Evolutionary conservation across 2,888 invertebrate species (phyloP), one percentile per base, ranked within the genome.

Genomic region (Xestia sexstrigata): DNA sequence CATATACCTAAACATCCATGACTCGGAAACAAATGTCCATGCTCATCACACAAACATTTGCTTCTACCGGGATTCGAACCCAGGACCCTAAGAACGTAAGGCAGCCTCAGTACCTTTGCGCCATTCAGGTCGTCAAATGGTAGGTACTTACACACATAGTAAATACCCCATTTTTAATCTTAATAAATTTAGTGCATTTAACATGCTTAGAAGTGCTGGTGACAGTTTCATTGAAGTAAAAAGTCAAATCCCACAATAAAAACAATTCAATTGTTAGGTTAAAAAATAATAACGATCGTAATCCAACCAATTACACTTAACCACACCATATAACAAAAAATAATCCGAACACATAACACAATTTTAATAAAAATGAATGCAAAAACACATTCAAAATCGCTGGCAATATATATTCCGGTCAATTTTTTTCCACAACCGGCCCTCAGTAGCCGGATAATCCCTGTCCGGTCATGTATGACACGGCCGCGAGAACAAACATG

Each of bases 401-500:
- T 76, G 67, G 78, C 80, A 70, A 87, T 87, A 86, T 83, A 87
- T 89, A 84, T 83, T 75, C 80, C 74, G 85, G 88, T 87, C 79
- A 84, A 84, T 89, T 91, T 88, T 91, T 90, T 88, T 78, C 86
- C 85, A 26, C 83, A 79, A 70, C 88, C 45, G 79, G 84, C 75
- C 71, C 85, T 83, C 85, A 85, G 83, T 76, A 80, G 81, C 89
- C 91, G 93, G 94, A 94, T 95, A 95, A 95, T 95, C 95, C 95
- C 79, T 85, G 85, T 85, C 88, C 89, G 90, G 91, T 91, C 91
- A 92, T 95, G 94, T 95, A 93, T 92, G 94, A 95, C 95, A 96
- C 95, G 95, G 91, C 87, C 91, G 90, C 88, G 88, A 90, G 90
- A 91, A 91, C 91, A 93, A 95, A 95, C 91, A 95, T 91, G 92